Percentiles rank a stretch among this genome's conserved stretches.
Evolutionary conservation across 2,888 invertebrate species (phyloP).

Genomic region (Eudemis profundana): DNA sequence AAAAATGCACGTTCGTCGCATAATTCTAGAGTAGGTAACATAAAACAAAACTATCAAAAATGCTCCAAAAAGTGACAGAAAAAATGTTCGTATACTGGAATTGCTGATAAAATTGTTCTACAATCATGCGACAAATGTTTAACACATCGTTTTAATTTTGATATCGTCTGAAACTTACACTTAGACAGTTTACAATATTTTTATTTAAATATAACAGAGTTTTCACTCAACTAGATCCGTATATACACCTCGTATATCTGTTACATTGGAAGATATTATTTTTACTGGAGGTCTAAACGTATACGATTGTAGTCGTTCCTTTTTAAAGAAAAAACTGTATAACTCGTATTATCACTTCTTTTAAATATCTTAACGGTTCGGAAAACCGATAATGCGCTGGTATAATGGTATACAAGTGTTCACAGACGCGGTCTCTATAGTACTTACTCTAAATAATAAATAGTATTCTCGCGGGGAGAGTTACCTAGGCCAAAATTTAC

Average conservation of each 20-base stretch:
- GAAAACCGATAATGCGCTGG: constrained; percentile 75
- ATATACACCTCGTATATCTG: constrained; percentile 83
- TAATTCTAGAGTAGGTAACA: constrained; percentile 27
- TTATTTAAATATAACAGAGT: constrained; percentile 83
- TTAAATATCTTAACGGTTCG: constrained; percentile 71
- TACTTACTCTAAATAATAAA: constrained; percentile 84
- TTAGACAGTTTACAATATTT: constrained; percentile 79
- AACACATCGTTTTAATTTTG: constrained; percentile 53
- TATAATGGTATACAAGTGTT: constrained; percentile 83
- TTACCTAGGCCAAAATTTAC: constrained; percentile 80
- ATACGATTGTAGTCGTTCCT: constrained; percentile 88
- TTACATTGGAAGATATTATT: constrained; percentile 80
- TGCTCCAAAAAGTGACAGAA: constrained; percentile 37
- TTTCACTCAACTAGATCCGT: constrained; percentile 77
- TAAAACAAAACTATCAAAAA: constrained; percentile 22
- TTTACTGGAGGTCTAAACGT: constrained; percentile 86
- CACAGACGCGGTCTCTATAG: constrained; percentile 82
- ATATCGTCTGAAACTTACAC: constrained; percentile 77
- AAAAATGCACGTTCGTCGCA: constrained; percentile 42
- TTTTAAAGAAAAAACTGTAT: constrained; percentile 80
- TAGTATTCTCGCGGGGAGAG: constrained; percentile 78
- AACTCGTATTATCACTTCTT: constrained; percentile 67
- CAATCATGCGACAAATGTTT: constrained; percentile 46
- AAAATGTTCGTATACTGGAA: constrained; percentile 40
- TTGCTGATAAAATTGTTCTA: constrained; percentile 36